Base-by-base conservation (phyloP, 2,888 invertebrate species). In the Cataglyphis cursor region DNA sequence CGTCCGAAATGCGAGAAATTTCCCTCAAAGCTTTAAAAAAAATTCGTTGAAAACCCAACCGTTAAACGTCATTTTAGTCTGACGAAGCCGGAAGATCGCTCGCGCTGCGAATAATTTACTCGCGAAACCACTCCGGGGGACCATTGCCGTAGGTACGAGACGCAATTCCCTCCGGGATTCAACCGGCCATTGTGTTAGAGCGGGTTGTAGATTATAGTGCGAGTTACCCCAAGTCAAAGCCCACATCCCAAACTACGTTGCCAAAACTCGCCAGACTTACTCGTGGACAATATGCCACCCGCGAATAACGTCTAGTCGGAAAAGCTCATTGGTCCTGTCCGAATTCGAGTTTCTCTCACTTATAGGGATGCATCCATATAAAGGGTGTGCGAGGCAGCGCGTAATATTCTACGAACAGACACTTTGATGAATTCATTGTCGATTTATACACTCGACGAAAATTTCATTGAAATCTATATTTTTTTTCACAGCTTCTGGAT, bases 151-250 rank as follows among this genome's bases (percentile, higher is more conserved):
- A 78, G 78, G 78, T 78, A 78, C 72, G 78, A 78, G 72, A 78
- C 78, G 78, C 78, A 78, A 78, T 78, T 78, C 78, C 72, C 78
- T 78, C 35, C 78, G 78, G 72, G 78, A 78, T 72, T 78, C 78
- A 24, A 72, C 72, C 72, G 72, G 72, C 78, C 59, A 78, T 78
- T 78, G 78, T 78, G 78, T 78, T 72, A 72, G 78, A 78, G 57
- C 78, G 78, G 72, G 78, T 59, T 78, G 78, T 78, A 72, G 78
- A 78, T 78, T 78, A 78, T 78, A 78, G 78, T 72, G 78, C 78
- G 78, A 78, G 78, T 78, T 78, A 78, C 78, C 78, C 78, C 57
- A 78, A 78, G 78, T 78, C 78, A 78, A 78, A 78, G 78, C 78
- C 78, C 78, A 78, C 78, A 78, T 78, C 70, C 78, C 78, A 78